Percentiles rank a stretch among this genome's conserved stretches.
These are phyloP conservation scores for Epiblema foenella DNA, from an alignment of 2,888 invertebrate genomes.

Conservation along the genomic window DNA sequence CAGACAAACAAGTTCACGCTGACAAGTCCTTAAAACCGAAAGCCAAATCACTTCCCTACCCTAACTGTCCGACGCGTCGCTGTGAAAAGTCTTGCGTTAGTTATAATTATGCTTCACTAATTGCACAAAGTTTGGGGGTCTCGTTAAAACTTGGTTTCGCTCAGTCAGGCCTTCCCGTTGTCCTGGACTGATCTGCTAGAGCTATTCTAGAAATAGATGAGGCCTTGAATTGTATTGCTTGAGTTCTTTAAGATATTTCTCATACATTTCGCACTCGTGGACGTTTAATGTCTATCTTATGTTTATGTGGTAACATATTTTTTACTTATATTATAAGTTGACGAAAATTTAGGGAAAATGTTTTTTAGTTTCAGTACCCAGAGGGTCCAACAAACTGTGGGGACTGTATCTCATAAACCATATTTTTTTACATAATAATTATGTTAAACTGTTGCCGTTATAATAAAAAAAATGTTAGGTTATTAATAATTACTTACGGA, in stretches of 20 bases:
- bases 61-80: constrained; percentile 11
- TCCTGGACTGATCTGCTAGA: constrained; percentile 36
- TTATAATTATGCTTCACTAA: constrained; percentile 43
- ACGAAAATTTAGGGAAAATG: no score
- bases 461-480: no score
- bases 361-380: no score
- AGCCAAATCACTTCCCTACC: constrained; percentile 22
- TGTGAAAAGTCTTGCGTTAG: constrained; percentile 37
- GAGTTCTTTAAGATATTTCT: neutral
- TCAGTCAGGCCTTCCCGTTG: constrained; percentile 23
- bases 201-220: neutral
- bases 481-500: no score
- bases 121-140: constrained; percentile 45
- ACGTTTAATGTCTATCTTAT: no score
- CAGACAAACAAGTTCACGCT: constrained; percentile 16
- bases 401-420: no score
- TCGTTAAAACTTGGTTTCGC: constrained; percentile 44
- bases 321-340: no score
- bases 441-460: no score
- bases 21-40: constrained; percentile 24
- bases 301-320: no score
- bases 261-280: neutral
- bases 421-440: no score
- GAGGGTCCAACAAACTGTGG: no score
- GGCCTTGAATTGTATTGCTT: neutral